These are phyloP conservation scores for Gobionotothen gibberifrons DNA, from an alignment of 2,797 vertebrate genomes.

Conservation along the genomic window DNA sequence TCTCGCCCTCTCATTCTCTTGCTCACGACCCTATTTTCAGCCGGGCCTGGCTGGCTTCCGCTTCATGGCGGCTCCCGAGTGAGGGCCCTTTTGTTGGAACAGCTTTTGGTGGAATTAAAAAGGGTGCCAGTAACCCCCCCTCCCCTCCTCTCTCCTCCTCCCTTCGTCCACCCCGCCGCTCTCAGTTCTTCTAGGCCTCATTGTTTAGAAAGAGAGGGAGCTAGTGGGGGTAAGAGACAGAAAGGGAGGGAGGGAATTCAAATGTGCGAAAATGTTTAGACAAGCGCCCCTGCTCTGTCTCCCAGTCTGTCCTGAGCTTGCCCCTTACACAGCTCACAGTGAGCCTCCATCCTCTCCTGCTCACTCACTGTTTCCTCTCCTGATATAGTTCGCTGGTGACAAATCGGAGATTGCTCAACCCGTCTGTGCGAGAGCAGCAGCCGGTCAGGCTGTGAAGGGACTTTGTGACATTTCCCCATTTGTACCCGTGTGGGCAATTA, in stretches of 20 bases:
- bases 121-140: conserved; percentile 49
- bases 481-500: conserved; percentile 59
- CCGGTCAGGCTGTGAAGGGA: conserved; percentile 38
- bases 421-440: conserved; percentile 44
- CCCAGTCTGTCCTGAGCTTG: conserved; percentile 44
- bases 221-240: conserved; percentile 1
- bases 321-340: conserved; percentile 7
- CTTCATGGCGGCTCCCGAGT: conserved; percentile 54
- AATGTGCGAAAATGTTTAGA: conserved; percentile 69
- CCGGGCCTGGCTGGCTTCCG: conserved; percentile 49
- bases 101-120: conserved; percentile 79
- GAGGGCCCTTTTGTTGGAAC: conserved; percentile 73
- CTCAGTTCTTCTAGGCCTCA: conserved; percentile 55
- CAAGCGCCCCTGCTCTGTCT: conserved; percentile 44
- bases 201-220: conserved; percentile 68
- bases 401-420: conserved; percentile 51
- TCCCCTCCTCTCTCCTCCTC: conserved; percentile 11
- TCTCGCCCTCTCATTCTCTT: conserved; percentile 56
- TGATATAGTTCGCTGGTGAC: conserved; percentile 49
- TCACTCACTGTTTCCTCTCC: conserved; percentile 47
- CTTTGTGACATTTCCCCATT: conserved; percentile 61
- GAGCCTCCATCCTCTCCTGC: conserved; percentile 15
- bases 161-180: conserved; percentile 23
- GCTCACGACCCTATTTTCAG: conserved; percentile 59
- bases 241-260: conserved; percentile 13